These are phyloP conservation scores for Enteromius treurensis DNA, from an alignment of 2,797 vertebrate species.

Conservation along the genomic window DNA sequence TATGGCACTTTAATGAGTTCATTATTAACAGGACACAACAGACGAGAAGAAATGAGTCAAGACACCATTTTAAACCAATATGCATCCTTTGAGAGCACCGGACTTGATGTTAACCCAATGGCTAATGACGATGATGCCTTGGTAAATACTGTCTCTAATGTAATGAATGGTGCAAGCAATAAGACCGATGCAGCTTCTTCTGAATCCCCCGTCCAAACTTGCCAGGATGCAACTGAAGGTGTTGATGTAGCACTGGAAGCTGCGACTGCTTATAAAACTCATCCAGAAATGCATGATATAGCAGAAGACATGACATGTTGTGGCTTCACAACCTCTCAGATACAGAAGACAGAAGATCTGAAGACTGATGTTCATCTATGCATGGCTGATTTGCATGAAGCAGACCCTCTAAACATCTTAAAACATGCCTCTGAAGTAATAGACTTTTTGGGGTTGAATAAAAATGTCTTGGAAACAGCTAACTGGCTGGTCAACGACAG, in stretches of 20 bases:
- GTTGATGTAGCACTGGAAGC: not conserved
- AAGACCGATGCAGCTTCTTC: not conserved
- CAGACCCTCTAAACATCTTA: conserved; percentile 4
- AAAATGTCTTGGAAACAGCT: not conserved
- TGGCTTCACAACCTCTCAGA: not conserved
- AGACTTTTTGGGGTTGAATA: not conserved
- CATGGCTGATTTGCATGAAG: conserved; percentile 1
- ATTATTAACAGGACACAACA: not conserved
- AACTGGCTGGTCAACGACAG: not conserved
- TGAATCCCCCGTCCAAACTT: conserved; percentile 2
- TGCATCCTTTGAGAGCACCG: not conserved
- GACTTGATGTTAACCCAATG: too few species aligned
- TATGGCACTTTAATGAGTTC: not conserved
- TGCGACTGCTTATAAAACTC: not conserved
- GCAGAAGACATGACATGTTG: not conserved
- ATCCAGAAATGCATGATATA: not conserved
- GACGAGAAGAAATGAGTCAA: conserved; percentile 4
- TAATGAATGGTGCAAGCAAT: conserved; percentile 1
- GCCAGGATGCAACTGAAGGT: not conserved
- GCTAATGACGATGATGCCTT: not conserved
- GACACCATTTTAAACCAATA: not conserved
- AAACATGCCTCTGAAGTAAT: conserved; percentile 14
- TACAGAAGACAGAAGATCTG: not conserved
- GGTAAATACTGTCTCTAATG: not conserved
- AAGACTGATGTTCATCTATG: not conserved